Evolutionary conservation across 2,888 invertebrate genomes (phyloP), one percentile per base, ranked within the genome.

Genomic region (Oegoconia quadripuncta): DNA sequence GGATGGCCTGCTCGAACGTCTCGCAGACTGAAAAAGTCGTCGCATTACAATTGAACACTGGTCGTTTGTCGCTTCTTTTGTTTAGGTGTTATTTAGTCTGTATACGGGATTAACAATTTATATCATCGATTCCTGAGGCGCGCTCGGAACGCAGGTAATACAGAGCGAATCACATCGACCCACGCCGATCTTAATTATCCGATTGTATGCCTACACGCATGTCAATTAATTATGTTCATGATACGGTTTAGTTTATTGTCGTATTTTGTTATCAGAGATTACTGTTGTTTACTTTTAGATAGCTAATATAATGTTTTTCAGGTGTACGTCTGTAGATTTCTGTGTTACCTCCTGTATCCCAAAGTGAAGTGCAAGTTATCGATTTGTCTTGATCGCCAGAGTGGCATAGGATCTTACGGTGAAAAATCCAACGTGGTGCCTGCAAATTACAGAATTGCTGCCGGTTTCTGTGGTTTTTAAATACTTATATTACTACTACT

Each of bases 161-260:
- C 51, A 39, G 15, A 14, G 42, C 48, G 55, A 55, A 65, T 64
- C 60, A 60, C 57, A 46, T 51, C 68, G 43, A 56, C 74, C 74
- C 63, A 74, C 74, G 65, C 63, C 42, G 50, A 56, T 65, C 63
- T 70, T 74, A 72, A 76, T 75, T 74, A 75, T 68, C 50, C 59
- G 64, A 67, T 63, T 68, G 67, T 69, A 56, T 69, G 61, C 59
- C 59, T 64, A 65, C 64, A 71, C 67, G 56, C 55, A 61, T 71
- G 61, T 61, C 64, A 74, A 70, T 75, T 74, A 42, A 39, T 39
- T 32, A 32, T 29, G 25, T 15, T 16, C 18, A 32, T 23, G 38
- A 35, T 35, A 38, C 32, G 32, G 34, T 18, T 39, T 28, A 7
- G 20, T 36, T 34, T 34, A 18, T 34, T 30, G 34, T 39, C 23